Conservation (phyloP, 2,797 vertebrate genomes). For the Pangasius djambal region DNA sequence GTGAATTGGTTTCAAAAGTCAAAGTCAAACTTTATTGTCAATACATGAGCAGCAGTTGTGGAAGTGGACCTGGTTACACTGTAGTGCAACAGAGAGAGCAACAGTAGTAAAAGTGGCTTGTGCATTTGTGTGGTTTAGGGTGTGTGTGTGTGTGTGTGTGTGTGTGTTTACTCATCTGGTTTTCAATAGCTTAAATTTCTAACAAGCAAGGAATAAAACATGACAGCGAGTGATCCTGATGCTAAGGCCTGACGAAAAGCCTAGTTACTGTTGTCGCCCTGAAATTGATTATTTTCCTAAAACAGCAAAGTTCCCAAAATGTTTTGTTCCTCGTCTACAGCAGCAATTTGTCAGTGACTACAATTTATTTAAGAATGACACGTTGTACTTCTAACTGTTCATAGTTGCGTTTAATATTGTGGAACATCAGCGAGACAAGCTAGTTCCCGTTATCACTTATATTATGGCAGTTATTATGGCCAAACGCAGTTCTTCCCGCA, state of each 20-base stretch:
- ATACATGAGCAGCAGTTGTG: too few relatives aligned
- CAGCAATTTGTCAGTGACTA: not conserved
- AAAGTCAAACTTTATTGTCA: too few relatives aligned
- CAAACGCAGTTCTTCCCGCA: too few relatives aligned
- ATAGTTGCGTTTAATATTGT: not conserved
- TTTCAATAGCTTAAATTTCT: not conserved
- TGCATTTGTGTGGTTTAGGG: too few relatives aligned
- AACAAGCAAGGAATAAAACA: not conserved
- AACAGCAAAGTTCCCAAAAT: not conserved
- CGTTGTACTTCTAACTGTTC: not conserved
- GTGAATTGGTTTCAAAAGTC: not conserved
- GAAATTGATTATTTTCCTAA: not conserved
- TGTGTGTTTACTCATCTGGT: not conserved
- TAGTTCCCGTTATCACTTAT: not conserved
- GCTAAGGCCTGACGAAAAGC: not conserved
- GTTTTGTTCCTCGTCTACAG: not conserved
- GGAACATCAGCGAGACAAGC: not conserved
- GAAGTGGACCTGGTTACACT: too few relatives aligned
- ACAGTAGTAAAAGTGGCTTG: too few relatives aligned
- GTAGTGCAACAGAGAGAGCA: too few relatives aligned
- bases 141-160: too few relatives aligned
- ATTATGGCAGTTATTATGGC: too few relatives aligned
- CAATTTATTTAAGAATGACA: not conserved
- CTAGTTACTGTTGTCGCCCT: not conserved
- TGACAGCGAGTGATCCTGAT: not conserved